Conservation (phyloP, 2,888 invertebrate genomes). For the Cheilosia variabilis region DNA sequence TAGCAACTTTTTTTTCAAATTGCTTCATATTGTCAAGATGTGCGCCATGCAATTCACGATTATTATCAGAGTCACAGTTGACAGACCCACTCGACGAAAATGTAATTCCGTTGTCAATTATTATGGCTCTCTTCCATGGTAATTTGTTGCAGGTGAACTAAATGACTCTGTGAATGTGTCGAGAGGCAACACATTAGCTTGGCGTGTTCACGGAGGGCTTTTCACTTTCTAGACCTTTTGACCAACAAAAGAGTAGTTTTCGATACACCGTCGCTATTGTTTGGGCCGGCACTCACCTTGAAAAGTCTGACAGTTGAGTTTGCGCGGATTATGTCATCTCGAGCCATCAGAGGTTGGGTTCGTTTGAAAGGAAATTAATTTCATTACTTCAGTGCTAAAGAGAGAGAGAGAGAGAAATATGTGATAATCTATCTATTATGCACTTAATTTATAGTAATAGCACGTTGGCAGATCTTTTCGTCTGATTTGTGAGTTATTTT, state of each 20-base stretch:
- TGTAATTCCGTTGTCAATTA: constrained; percentile 17
- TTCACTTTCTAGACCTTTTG: constrained; percentile 31
- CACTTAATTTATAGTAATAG: no score
- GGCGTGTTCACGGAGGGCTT: not conserved
- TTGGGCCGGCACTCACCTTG: constrained; percentile 6
- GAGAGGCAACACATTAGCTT: not conserved
- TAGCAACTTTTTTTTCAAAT: constrained; percentile 46
- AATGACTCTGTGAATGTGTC: not conserved
- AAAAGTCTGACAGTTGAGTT: not conserved
- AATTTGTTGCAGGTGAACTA: constrained; percentile 23
- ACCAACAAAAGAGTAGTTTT: not conserved
- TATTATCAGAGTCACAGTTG: constrained; percentile 4
- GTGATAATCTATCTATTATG: no score
- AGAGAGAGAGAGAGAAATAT: no score
- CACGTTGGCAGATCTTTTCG: no score
- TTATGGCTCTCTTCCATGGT: constrained; percentile 5
- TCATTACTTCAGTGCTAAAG: no score
- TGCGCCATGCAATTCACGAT: constrained; percentile 3
- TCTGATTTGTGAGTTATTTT: no score
- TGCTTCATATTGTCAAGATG: constrained; percentile 26
- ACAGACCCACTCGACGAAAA: constrained; percentile 5
- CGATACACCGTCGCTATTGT: not conserved
- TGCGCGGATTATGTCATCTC: not conserved
- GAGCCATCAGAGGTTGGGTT: no score
- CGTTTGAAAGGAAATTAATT: no score